Conservation (phyloP, 2,113 vertebrate species). For the Prolemur simus region DNA sequence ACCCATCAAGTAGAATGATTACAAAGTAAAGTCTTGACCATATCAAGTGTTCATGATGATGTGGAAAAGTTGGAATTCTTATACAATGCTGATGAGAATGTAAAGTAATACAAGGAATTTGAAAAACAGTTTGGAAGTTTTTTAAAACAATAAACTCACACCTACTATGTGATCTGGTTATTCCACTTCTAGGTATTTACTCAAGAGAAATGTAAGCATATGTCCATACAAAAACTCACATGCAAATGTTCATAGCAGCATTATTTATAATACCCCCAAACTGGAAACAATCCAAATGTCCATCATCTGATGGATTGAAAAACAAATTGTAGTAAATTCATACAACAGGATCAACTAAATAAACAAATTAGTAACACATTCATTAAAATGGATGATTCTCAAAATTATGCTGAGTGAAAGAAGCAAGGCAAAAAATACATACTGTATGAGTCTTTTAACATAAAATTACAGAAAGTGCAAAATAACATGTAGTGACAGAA, state of each 20-base stretch:
- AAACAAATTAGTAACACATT: not conserved
- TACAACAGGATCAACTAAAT: not conserved
- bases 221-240: not conserved
- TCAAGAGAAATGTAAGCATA: not conserved
- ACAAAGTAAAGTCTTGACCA: not conserved
- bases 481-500: not conserved
- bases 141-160: not conserved
- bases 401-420: constrained; percentile 18
- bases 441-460: not conserved
- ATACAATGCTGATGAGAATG: not conserved
- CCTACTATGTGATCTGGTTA: not conserved
- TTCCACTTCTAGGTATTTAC: constrained; percentile 1
- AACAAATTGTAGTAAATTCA: not conserved
- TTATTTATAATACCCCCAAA: not conserved
- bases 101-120: not conserved
- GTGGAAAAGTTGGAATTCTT: not conserved
- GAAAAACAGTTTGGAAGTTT: not conserved
- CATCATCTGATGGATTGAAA: not conserved
- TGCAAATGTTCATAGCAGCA: not conserved
- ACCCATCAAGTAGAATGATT: not conserved
- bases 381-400: not conserved
- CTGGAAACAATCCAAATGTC: not conserved
- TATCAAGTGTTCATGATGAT: not conserved
- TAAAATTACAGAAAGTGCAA: not conserved
- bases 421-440: not conserved